Conservation (phyloP, 2,888 invertebrate species). For the Selenia dentaria region DNA sequence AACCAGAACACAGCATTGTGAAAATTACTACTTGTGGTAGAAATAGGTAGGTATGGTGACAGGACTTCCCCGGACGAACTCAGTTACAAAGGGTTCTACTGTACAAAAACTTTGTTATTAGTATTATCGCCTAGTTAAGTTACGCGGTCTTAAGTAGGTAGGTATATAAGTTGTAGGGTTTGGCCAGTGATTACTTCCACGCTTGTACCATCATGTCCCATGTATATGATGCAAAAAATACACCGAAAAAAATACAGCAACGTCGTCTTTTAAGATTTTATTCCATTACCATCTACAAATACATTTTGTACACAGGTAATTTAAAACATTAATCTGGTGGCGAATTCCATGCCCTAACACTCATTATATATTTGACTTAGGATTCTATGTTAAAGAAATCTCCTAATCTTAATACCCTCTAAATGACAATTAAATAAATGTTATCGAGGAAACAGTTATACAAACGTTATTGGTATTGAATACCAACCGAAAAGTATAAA, state of each 20-base stretch:
- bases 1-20: too few species aligned
- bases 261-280: constrained; percentile 38
- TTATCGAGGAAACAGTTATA: constrained; percentile 15
- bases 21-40: too few species aligned
- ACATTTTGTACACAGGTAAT: constrained; percentile 73
- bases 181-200: too few species aligned
- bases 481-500: constrained; percentile 39
- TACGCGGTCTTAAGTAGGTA: too few species aligned
- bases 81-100: too few species aligned
- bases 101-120: too few species aligned
- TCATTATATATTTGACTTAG: constrained; percentile 52
- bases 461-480: constrained; percentile 44
- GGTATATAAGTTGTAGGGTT: too few species aligned
- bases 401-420: constrained; percentile 16
- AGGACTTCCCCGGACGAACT: too few species aligned
- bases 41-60: too few species aligned
- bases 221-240: too few species aligned
- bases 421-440: constrained; percentile 25
- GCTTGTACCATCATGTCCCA: too few species aligned
- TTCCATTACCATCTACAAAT: constrained; percentile 74
- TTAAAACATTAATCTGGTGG: constrained; percentile 61
- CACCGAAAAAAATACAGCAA: not conserved
- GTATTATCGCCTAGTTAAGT: too few species aligned
- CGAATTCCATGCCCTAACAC: constrained; percentile 69
- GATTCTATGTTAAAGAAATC: constrained; percentile 46